Base-by-base conservation (phyloP, 2,113 vertebrate genomes). In the Syrrhaptes paradoxus region DNA sequence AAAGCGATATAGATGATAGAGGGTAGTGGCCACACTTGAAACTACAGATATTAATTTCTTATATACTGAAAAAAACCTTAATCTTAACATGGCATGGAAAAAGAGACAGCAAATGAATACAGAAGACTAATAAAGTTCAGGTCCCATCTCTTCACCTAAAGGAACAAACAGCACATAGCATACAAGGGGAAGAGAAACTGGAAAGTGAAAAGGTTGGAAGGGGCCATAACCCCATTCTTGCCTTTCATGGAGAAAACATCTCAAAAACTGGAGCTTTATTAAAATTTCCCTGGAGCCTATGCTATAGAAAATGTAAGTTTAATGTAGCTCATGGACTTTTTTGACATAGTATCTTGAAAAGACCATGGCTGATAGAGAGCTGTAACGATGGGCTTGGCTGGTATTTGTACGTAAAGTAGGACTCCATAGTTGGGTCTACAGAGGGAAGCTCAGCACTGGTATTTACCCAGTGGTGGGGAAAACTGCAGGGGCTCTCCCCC, bases 321-420 rank as follows among this genome's bases (percentile, higher is more conserved):
- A 51, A 15, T 13, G 31, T 38, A 6, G 7, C 5, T 71, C 18
- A 13, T 17, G 29, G 25, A 3, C 13, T 59, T 63, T 85, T 88
- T 54, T 31, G 5, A 36, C 26, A 16, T 4, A 18, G 4, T 18
- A 10, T 48, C 11, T 85, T 72, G 48, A 72, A 84, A 89, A 32
- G 32, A 61, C 34, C 1, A 1, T 5, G 14, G 15, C n/a, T 92
- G 46, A 31, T 6, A 24, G 38, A 61, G 20, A 65, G 6, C 13
- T 65, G 11, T 15, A 9, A 13, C 8, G 28, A 34, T 13, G 25
- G 57, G 7, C 49, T 84, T 43, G 22, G 26, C 62, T 16, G 22
- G 7, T 25, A 12, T 21, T 41, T 0, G 0, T 65, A 18, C 0
- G 0, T 3, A 4, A 24, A n/a, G 29, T 4, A 25, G 31, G 14